Evolutionary conservation across 2,888 invertebrate species (phyloP).

Genomic region (Oxycera nigricornis): DNA sequence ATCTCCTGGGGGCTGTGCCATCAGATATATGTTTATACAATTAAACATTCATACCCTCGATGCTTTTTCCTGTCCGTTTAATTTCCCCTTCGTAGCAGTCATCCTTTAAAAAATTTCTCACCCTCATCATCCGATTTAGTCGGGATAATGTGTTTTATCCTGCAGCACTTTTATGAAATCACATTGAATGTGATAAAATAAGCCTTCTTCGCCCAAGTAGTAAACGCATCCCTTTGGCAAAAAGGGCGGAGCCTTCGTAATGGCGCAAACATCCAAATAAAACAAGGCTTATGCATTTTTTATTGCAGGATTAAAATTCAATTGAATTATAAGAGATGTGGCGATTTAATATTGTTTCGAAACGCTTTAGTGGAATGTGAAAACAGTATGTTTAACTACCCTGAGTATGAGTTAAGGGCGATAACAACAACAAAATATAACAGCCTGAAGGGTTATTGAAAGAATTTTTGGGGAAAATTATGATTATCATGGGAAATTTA

Average conservation of each 20-base stretch:
- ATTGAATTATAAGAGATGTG: no score
- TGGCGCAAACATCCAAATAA: no score
- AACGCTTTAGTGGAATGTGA: no score
- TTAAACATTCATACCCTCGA: constrained; percentile 34
- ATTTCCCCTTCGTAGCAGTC: neutral
- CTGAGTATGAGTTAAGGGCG: neutral
- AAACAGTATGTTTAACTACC: no score
- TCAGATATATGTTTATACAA: constrained; percentile 29
- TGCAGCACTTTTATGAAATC: neutral
- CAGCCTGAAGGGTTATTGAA: constrained; percentile 22
- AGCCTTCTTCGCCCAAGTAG: neutral
- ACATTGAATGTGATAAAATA: neutral
- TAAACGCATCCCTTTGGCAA: neutral
- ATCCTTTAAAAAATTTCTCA: neutral
- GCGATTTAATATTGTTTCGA: no score
- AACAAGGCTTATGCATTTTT: no score
- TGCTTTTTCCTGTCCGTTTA: neutral
- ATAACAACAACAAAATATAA: neutral
- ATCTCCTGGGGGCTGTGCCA: neutral
- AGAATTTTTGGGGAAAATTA: neutral
- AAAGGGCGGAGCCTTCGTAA: no score
- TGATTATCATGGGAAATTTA: constrained; percentile 30
- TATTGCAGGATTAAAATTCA: no score
- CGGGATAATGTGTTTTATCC: neutral
- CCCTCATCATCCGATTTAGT: neutral